phyloP scores from a whole-genome alignment of 1,140 invertebrate species.

The Leptinotarsa defecta region DNA sequence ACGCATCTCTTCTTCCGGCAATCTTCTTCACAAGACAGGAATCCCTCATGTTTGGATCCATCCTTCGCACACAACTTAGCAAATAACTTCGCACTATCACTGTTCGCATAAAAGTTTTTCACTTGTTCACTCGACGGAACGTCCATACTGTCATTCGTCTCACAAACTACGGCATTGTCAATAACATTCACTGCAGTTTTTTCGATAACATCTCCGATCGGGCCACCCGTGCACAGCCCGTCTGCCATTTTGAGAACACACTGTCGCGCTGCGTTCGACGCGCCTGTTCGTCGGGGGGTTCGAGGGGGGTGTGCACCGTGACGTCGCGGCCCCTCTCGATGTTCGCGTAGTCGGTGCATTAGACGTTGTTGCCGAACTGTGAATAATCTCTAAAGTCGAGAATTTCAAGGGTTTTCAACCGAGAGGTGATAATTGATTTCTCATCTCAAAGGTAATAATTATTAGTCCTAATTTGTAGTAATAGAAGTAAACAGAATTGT shows the following conservation, averaged over 20 bases:
- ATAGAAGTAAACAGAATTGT: too few relatives aligned
- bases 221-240: conserved; percentile 55
- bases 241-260: conserved; percentile 57
- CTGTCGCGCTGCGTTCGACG: conserved; percentile 7
- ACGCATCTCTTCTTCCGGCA: conserved; percentile 81
- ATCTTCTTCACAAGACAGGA: conserved; percentile 56
- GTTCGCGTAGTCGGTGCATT: conserved; percentile 31
- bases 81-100: conserved; percentile 50
- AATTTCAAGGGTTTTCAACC: too few relatives aligned
- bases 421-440: too few relatives aligned
- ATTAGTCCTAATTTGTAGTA: too few relatives aligned
- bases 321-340: conserved; percentile 46
- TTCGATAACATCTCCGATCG: conserved; percentile 47
- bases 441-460: too few relatives aligned
- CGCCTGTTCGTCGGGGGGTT: conserved; percentile 22
- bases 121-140: conserved; percentile 38
- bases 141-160: conserved; percentile 39
- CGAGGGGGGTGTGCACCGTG: conserved; percentile 40
- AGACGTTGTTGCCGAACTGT: conserved; percentile 35
- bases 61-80: conserved; percentile 45
- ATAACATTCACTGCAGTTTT: conserved; percentile 46
- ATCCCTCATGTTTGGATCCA: conserved; percentile 47
- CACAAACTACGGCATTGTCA: conserved; percentile 40
- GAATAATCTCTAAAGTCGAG: neutral
- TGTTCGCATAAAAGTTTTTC: conserved; percentile 46